phyloP scores from a whole-genome alignment of 2,113 vertebrate species.

The Choloepus hoffmanni region DNA sequence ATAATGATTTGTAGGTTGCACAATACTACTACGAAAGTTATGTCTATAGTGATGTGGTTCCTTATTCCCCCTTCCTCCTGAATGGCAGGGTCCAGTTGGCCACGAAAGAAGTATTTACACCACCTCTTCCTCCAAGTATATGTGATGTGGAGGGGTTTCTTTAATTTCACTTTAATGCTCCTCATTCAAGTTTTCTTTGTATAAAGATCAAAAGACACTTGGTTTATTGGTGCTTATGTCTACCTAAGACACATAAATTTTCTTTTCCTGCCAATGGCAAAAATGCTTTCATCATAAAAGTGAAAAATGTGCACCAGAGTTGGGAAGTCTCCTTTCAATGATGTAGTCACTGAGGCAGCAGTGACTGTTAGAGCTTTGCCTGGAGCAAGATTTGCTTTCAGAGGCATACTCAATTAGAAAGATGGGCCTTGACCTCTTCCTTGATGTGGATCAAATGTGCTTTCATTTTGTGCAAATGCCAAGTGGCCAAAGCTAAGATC shows the following conservation, averaged over 20 bases:
- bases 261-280: not conserved
- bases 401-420: not conserved
- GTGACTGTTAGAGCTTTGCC: not conserved
- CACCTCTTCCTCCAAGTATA: not conserved
- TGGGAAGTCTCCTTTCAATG: not conserved
- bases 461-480: not conserved
- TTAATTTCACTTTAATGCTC: slow-evolving; percentile 7
- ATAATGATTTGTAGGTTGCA: not conserved
- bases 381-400: not conserved
- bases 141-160: not conserved
- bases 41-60: not conserved
- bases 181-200: not conserved
- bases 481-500: not conserved
- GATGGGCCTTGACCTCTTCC: not conserved
- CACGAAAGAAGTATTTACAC: not conserved
- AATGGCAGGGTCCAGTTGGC: not conserved
- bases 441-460: not conserved
- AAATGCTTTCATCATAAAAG: slow-evolving; percentile 20
- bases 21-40: not conserved
- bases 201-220: not conserved
- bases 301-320: not conserved
- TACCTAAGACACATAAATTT: not conserved
- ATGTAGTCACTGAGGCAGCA: not conserved
- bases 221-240: not conserved
- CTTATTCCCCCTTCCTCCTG: not conserved